Conservation (phyloP, 2,797 vertebrate species). For the Cuniculus paca region DNA sequence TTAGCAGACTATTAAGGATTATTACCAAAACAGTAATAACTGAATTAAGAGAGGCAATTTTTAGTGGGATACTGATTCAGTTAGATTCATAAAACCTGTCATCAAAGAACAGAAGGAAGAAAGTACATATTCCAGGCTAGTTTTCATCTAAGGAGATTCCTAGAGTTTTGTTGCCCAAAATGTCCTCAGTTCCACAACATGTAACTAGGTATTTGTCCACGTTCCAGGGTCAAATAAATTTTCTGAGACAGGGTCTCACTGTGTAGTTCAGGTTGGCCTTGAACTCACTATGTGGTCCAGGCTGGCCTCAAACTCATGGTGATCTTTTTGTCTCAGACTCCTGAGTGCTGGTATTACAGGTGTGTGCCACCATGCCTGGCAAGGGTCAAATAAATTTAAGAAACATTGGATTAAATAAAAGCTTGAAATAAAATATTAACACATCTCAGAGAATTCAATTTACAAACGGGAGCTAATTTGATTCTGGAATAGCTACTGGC, state of each 20-base stretch:
- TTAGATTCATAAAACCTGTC: conserved; percentile 27
- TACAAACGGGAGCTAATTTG: conserved; percentile 48
- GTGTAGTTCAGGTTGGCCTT: not conserved
- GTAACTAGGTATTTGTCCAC: conserved; percentile 9
- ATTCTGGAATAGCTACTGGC: not conserved
- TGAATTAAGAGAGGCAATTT: conserved; percentile 12
- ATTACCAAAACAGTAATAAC: not conserved
- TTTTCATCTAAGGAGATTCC: conserved; percentile 51
- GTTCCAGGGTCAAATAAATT: conserved; percentile 44
- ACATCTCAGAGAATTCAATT: not conserved
- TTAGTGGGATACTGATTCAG: not conserved
- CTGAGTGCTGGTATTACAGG: not conserved
- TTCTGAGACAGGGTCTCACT: not conserved
- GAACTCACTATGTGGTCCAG: not conserved
- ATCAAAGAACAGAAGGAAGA: not conserved
- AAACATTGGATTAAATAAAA: conserved; percentile 43
- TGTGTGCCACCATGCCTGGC: not conserved
- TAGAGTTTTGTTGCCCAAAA: conserved; percentile 7
- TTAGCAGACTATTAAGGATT: not conserved
- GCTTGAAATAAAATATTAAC: not conserved
- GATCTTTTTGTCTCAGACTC: not conserved
- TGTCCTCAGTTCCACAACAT: not conserved
- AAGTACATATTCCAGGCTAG: not conserved
- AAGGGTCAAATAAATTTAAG: conserved; percentile 48
- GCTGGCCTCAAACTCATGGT: not conserved